Evolutionary conservation across 2,113 vertebrate genomes (phyloP).

Genomic region (Nycticryphes semicollaris): DNA sequence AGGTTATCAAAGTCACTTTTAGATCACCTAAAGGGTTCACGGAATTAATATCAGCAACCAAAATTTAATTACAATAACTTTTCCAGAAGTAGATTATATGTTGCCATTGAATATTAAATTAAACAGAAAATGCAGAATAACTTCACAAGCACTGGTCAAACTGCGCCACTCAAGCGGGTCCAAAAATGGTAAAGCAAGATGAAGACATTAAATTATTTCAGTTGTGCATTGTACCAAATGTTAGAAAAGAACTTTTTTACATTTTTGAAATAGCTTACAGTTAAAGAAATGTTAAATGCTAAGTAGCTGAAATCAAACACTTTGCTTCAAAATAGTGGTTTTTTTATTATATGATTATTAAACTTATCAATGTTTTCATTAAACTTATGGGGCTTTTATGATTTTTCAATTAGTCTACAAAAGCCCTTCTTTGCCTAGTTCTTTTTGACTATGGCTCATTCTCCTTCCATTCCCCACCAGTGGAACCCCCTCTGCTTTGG

Average conservation of each 20-base stretch:
- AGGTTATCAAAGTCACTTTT: not conserved
- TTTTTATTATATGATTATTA: not conserved
- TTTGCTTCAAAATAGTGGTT: not conserved
- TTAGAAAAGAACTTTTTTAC: not conserved
- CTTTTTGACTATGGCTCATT: not conserved
- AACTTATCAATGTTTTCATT: not conserved
- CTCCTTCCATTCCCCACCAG: not conserved
- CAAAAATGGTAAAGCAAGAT: not conserved
- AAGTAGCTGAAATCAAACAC: not conserved
- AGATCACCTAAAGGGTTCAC: not conserved
- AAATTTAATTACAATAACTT: not conserved
- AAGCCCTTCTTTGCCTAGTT: not conserved
- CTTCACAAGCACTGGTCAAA: not conserved
- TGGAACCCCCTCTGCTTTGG: not conserved
- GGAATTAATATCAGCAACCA: not conserved
- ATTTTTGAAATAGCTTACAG: not conserved
- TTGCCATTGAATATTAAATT: not conserved
- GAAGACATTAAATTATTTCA: not conserved
- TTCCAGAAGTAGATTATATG: not conserved
- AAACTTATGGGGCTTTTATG: not conserved
- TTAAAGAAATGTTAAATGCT: not conserved
- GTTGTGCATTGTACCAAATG: not conserved
- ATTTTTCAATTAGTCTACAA: not conserved
- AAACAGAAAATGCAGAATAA: not conserved
- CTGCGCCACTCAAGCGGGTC: not conserved